These are phyloP conservation scores for Bovichtus diacanthus DNA, from an alignment of 2,797 vertebrate species.

Conservation along the genomic window DNA sequence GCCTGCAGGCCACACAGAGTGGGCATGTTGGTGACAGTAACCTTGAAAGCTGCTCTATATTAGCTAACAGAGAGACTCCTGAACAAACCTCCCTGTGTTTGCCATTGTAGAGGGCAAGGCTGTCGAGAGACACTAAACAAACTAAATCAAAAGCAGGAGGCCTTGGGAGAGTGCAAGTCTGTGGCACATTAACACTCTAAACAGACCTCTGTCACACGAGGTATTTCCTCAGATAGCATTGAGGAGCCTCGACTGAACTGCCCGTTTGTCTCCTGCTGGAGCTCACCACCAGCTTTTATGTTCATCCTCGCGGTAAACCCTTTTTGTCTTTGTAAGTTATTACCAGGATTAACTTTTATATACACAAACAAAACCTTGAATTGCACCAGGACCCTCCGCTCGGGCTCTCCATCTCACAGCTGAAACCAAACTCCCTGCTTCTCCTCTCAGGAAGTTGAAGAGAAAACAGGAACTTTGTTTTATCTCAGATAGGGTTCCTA, in stretches of 20 bases:
- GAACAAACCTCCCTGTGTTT: conserved; percentile 67
- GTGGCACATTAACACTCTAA: conserved; percentile 56
- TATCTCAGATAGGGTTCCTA: conserved; percentile 65
- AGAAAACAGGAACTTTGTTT: conserved; percentile 65
- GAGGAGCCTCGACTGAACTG: conserved; percentile 40
- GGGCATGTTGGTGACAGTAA: conserved; percentile 44
- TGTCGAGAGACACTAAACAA: conserved; percentile 55
- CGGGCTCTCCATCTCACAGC: conserved; percentile 37
- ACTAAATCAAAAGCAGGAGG: conserved; percentile 55
- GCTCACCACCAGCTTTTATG: conserved; percentile 50
- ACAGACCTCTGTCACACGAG: conserved; percentile 41
- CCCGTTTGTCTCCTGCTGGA: conserved; percentile 40
- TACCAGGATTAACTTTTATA: conserved; percentile 69
- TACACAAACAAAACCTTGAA: conserved; percentile 73
- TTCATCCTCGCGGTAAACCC: conserved; percentile 50
- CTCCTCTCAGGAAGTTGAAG: conserved; percentile 56
- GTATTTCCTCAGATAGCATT: conserved; percentile 47
- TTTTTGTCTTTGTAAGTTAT: conserved; percentile 66
- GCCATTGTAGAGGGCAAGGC: conserved; percentile 28
- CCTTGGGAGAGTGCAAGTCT: conserved; percentile 34
- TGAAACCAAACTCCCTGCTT: conserved; percentile 45
- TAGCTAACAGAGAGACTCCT: conserved; percentile 57
- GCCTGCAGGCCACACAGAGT: conserved; percentile 50
- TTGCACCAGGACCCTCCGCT: conserved; percentile 31
- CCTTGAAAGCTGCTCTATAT: conserved; percentile 53